Evolutionary conservation across 2,888 invertebrate genomes (phyloP).

Genomic region (Lepidocyrtinus sp.): DNA sequence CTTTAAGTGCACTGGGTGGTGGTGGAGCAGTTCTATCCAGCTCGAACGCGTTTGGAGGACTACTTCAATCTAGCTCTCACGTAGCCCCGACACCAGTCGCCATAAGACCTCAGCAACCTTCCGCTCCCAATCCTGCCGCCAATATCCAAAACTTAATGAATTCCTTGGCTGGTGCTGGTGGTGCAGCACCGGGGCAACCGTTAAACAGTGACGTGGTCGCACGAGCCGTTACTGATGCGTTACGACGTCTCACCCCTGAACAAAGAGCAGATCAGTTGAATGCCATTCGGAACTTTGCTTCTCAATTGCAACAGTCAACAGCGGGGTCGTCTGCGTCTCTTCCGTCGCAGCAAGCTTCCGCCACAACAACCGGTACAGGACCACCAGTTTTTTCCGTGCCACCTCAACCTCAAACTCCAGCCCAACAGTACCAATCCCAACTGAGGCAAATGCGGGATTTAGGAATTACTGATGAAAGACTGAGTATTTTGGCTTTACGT

Average conservation of each 20-base stretch:
- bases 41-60: conserved; percentile 62
- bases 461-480: conserved; percentile 87
- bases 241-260: conserved; percentile 63
- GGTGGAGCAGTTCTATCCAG: conserved; percentile 44
- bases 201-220: conserved; percentile 64
- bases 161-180: conserved; percentile 29
- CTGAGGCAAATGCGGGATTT: conserved; percentile 87
- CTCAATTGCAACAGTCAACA: conserved; percentile 43
- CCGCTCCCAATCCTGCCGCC: conserved; percentile 39
- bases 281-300: conserved; percentile 59
- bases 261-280: conserved; percentile 60
- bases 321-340: neutral
- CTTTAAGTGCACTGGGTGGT: conserved; percentile 73
- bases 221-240: conserved; percentile 63
- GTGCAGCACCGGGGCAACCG: conserved; percentile 45
- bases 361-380: conserved; percentile 1
- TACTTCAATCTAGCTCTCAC: conserved; percentile 46
- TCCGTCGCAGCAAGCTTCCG: neutral
- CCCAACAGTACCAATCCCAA: conserved; percentile 71
- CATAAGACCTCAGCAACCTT: neutral
- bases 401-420: too few relatives aligned
- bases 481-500: conserved; percentile 88
- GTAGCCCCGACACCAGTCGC: neutral
- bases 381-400: conserved; percentile 1
- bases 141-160: conserved; percentile 46